phyloP scores from a whole-genome alignment of 2,888 invertebrate species.

The Phyllotreta striolata region DNA sequence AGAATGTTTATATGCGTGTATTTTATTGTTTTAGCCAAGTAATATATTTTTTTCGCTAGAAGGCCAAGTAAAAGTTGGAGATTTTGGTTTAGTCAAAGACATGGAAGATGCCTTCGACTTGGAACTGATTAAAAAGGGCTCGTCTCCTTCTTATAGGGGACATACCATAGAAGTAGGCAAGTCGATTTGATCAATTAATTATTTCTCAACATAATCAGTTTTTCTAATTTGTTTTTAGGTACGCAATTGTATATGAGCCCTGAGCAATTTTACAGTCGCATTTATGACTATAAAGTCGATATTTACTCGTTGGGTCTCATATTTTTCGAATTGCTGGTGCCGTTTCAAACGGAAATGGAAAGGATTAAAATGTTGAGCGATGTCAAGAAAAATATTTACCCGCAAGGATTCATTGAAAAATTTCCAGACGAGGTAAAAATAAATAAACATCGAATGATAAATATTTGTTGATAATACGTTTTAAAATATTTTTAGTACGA shows the following conservation, averaged over 20 bases:
- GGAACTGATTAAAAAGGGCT: slow-evolving; percentile 60
- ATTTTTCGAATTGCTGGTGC: slow-evolving; percentile 89
- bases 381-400: slow-evolving; percentile 74
- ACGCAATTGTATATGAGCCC: slow-evolving; percentile 98
- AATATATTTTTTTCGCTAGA: slow-evolving; percentile 94
- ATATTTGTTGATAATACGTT: neutral
- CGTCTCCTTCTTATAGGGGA: slow-evolving; percentile 44
- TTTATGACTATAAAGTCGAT: slow-evolving; percentile 91
- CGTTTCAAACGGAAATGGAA: slow-evolving; percentile 93
- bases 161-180: slow-evolving; percentile 73
- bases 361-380: slow-evolving; percentile 73
- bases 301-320: slow-evolving; percentile 95
- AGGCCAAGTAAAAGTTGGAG: slow-evolving; percentile 93
- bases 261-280: slow-evolving; percentile 81
- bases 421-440: slow-evolving; percentile 75
- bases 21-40: slow-evolving; percentile 70
- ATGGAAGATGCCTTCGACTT: slow-evolving; percentile 69
- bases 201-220: neutral
- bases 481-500: slow-evolving; percentile 65
- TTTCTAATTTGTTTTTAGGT: slow-evolving; percentile 63
- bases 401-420: slow-evolving; percentile 69
- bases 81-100: slow-evolving; percentile 96
- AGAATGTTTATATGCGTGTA: neutral
- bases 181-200: slow-evolving; percentile 42
- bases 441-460: neutral